Percentiles rank a stretch among this genome's conserved stretches.
Conservation (phyloP, 1,140 invertebrate species). For the Batillaria attramentaria region DNA sequence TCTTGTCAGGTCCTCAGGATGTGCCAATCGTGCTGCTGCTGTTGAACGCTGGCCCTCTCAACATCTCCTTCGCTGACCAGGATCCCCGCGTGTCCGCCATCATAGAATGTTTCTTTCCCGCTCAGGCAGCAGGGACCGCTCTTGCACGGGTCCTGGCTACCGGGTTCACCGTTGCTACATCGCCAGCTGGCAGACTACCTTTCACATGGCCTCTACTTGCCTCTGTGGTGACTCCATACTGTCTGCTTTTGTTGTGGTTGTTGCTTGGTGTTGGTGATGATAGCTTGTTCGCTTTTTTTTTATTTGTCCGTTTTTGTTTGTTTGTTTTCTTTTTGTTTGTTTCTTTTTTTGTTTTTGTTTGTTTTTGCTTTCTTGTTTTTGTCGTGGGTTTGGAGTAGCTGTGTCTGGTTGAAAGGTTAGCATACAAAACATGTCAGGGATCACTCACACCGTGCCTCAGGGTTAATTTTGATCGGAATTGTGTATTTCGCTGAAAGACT, state of each 20-base stretch:
- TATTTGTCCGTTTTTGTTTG: not conserved
- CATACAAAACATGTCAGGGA: too few species aligned
- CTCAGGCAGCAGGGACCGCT: conserved; percentile 62
- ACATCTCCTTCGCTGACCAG: conserved; percentile 54
- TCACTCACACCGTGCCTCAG: too few species aligned
- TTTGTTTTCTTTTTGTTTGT: not conserved
- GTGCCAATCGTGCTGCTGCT: conserved; percentile 58
- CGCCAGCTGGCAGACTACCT: conserved; percentile 57
- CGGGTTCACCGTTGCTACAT: conserved; percentile 33
- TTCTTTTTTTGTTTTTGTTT: too few species aligned
- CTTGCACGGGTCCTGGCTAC: conserved; percentile 49
- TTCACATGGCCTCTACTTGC: conserved; percentile 55
- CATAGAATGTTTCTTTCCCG: conserved; percentile 65
- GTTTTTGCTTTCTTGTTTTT: not conserved
- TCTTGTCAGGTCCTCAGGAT: conserved; percentile 63
- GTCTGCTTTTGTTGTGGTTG: too few species aligned
- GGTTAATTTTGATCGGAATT: too few species aligned
- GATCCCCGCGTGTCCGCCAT: conserved; percentile 51
- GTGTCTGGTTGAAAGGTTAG: too few species aligned
- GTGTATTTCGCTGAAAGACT: too few species aligned
- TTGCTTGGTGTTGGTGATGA: too few species aligned
- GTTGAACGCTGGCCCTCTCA: conserved; percentile 63
- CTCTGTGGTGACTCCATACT: conserved; percentile 34
- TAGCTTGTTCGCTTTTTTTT: not conserved
- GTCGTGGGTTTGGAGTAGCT: not conserved